Evolutionary conservation across 2,113 vertebrate species (phyloP), one percentile per base, ranked within the genome.

Genomic region (Pseudorectes ferrugineus): DNA sequence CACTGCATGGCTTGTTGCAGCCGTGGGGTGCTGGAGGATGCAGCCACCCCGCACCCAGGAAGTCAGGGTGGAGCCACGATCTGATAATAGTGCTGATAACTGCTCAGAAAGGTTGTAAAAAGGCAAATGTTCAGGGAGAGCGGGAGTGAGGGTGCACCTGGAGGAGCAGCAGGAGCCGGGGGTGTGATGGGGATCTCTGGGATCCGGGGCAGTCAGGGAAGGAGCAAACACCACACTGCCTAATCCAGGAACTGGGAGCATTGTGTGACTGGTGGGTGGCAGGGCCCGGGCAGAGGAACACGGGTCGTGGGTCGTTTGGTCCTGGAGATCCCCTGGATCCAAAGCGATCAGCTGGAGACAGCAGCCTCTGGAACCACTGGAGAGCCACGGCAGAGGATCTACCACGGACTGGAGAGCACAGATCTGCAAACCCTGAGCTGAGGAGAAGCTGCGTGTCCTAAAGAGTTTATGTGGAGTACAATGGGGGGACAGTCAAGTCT

Each of bases 251-350:
- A 29, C 7, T 0, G 0, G 58, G 35, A 63, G 19, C 21, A 5
- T 7, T 0, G 5, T 28, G 42, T 54, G 74, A 9, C 29, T 54
- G 58, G 16, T 4, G 28, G 65, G 42, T 70, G 54, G 33, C 59
- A 54, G 38, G n/a, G 42, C 9, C 13, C 25, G 13, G 48, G 48
- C n/a, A 22, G 48, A 65, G 55, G 40, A 20, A 70, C 10, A 10
- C 0, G 1, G 35, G 12, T 0, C 14, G 19, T 28, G 49, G n/a
- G 18, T 57, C 0, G 0, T 40, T 59, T 19, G 35, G 19, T 58
- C 31, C 36, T n/a, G 29, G 45, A 46, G 36, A 46, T 48, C 15
- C 10, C 25, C 63, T 12, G 33, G 23, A 35, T 38, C 71, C 33
- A 23, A 17, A 3, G 8, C 1, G 19, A 26, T 54, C 55, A 45